phyloP scores from a whole-genome alignment of 2,888 invertebrate species.

The Fragum whitleyi region DNA sequence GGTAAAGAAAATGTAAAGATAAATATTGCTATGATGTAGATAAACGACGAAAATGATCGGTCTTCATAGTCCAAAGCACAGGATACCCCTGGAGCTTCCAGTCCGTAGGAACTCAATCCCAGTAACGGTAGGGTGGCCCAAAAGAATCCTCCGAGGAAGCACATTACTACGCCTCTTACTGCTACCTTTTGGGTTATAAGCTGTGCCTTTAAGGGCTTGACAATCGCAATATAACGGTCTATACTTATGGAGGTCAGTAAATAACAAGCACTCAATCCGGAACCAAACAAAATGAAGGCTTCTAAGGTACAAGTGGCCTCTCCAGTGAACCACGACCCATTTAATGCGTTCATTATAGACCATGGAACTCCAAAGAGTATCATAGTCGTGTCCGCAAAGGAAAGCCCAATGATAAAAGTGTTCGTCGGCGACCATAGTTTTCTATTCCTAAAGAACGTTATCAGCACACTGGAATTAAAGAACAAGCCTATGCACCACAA shows the following conservation, averaged over 20 bases:
- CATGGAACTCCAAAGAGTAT: conserved; percentile 56
- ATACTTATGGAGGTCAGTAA: conserved; percentile 73
- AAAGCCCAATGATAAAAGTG: conserved; percentile 73
- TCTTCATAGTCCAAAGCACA: conserved; percentile 68
- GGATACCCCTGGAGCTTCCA: conserved; percentile 70
- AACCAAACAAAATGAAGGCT: conserved; percentile 74
- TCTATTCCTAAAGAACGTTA: conserved; percentile 67
- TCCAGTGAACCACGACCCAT: conserved; percentile 61
- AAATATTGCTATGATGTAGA: conserved; percentile 73
- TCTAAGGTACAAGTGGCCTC: conserved; percentile 64
- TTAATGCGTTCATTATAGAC: conserved; percentile 58
- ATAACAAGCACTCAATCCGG: conserved; percentile 73
- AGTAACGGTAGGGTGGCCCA: conserved; percentile 73
- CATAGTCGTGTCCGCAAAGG: conserved; percentile 71
- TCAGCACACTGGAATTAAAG: conserved; percentile 58
- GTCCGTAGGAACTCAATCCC: conserved; percentile 74
- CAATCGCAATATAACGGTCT: conserved; percentile 76
- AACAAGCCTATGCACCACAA: conserved; percentile 51
- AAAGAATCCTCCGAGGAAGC: conserved; percentile 67
- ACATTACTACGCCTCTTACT: conserved; percentile 39
- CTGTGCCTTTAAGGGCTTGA: conserved; percentile 65
- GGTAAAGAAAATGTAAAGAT: conserved; percentile 71
- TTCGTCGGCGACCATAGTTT: conserved; percentile 74
- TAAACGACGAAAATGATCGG: conserved; percentile 48
- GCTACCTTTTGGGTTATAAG: conserved; percentile 69